Evolutionary conservation across 2,797 vertebrate genomes (phyloP).

Genomic region (Tolypeutes matacus): DNA sequence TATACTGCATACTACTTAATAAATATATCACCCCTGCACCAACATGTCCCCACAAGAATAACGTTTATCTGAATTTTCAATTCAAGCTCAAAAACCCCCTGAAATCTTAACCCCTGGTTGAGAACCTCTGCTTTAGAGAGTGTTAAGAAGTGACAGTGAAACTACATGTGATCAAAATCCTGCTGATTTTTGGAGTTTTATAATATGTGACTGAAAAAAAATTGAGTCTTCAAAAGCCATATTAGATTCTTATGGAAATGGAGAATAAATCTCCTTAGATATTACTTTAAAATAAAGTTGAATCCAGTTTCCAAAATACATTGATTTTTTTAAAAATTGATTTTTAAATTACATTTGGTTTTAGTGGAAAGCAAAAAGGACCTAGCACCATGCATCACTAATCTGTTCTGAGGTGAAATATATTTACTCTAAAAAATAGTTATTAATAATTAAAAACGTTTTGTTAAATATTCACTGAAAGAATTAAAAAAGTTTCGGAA

Average conservation of each 20-base stretch:
- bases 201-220: neutral
- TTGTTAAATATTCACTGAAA: neutral
- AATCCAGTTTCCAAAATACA: neutral
- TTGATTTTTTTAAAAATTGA: neutral
- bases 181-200: constrained; percentile 1
- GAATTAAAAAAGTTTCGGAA: constrained; percentile 25
- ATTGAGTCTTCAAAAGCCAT: neutral
- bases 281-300: neutral
- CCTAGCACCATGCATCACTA: neutral
- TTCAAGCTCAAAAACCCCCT: too few relatives aligned
- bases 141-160: neutral
- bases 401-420: constrained; percentile 18
- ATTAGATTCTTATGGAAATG: neutral
- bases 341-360: neutral
- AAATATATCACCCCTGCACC: too few relatives aligned
- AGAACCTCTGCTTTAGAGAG: neutral
- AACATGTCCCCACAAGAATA: too few relatives aligned
- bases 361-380: neutral
- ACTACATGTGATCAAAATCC: neutral
- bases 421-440: neutral
- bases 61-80: too few relatives aligned
- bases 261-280: neutral
- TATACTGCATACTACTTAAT: too few relatives aligned
- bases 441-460: neutral
- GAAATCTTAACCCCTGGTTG: too few relatives aligned